Evolutionary conservation across 2,113 vertebrate genomes (phyloP).

Genomic region (Hyperopisus bebe): DNA sequence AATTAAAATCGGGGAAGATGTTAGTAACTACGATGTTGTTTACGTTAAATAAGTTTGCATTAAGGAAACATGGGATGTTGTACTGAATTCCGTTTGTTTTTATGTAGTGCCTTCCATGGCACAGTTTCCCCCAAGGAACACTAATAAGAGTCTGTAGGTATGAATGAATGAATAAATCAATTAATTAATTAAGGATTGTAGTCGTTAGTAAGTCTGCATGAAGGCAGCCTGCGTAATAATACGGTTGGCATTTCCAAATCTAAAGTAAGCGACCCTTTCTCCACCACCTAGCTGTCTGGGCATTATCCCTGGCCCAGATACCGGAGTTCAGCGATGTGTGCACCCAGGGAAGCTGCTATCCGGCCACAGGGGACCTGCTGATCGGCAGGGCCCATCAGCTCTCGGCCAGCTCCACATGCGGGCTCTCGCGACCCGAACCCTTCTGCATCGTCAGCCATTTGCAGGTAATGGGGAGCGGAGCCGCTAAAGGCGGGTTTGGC

Average conservation of each 20-base stretch:
- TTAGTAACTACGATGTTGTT: neutral
- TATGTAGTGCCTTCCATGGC: neutral
- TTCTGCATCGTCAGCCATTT: slow-evolving; percentile 97
- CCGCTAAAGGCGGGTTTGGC: neutral
- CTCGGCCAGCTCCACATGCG: slow-evolving; percentile 82
- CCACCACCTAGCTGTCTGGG: slow-evolving; percentile 53
- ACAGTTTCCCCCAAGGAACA: neutral
- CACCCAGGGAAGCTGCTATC: slow-evolving; percentile 92
- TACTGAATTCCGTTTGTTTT: neutral
- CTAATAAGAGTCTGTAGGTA: neutral
- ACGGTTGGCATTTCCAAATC: neutral
- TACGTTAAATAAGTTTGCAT: neutral
- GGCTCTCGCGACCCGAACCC: slow-evolving; percentile 67
- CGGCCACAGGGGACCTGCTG: slow-evolving; percentile 88
- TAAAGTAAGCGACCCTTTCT: neutral
- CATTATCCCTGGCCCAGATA: slow-evolving; percentile 46
- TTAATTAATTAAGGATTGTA: neutral
- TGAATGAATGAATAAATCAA: neutral
- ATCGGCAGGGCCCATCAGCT: slow-evolving; percentile 81
- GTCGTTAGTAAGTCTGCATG: neutral
- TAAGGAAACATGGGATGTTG: neutral
- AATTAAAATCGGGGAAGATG: neutral
- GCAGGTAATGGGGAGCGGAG: slow-evolving; percentile 63
- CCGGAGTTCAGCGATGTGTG: slow-evolving; percentile 82
- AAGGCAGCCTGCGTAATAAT: neutral